These are phyloP conservation scores for Blastomussa wellsi DNA, from an alignment of 92 coral and sea anemone species.

Conservation along the genomic window DNA sequence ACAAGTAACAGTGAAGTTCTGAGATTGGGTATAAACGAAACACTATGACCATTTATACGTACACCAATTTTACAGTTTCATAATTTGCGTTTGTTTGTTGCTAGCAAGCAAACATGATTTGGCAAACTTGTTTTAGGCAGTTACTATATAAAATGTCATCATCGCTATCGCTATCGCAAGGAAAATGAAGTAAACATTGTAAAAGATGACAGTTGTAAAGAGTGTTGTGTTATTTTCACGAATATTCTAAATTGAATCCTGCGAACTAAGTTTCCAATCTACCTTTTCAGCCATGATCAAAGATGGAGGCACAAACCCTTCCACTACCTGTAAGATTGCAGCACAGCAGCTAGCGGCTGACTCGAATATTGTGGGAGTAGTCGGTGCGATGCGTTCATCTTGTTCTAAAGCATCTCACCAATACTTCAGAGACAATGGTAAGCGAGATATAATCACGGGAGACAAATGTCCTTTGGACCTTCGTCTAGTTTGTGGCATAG, in stretches of 20 bases:
- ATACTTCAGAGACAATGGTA: conserved; percentile 94
- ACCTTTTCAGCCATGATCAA: conserved; percentile 83
- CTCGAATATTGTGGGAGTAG: conserved; percentile 88
- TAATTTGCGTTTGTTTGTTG: neutral
- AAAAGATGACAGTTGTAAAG: neutral
- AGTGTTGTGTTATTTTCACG: neutral
- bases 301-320: conserved; percentile 88
- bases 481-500: neutral
- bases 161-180: neutral
- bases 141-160: neutral
- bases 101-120: neutral
- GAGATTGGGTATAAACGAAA: neutral
- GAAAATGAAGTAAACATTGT: neutral
- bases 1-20: neutral
- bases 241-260: neutral
- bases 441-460: neutral
- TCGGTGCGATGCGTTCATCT: conserved; percentile 92
- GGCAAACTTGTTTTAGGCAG: neutral
- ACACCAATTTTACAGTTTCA: neutral
- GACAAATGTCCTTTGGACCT: neutral
- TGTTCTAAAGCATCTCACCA: conserved; percentile 94
- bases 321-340: conserved; percentile 81
- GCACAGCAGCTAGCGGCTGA: conserved; percentile 97
- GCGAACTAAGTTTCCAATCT: neutral
- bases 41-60: neutral